Percentiles rank a stretch among this genome's conserved stretches.
Conservation (phyloP, 2,888 invertebrate genomes). For the Scaptomyza caliginosa region DNA sequence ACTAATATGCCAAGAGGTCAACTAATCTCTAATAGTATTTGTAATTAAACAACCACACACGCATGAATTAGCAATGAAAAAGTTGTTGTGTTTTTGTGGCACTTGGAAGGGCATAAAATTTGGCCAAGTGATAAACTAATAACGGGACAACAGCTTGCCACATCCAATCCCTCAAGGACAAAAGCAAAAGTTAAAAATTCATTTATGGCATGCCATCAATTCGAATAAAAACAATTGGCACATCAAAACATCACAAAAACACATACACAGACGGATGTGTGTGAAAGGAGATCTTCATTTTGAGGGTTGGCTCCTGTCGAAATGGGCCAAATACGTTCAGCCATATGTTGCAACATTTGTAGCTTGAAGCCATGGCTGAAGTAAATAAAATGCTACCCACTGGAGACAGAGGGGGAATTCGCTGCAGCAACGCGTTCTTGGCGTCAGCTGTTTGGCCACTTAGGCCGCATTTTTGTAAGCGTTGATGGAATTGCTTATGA, state of each 20-base stretch:
- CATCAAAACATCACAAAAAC: constrained; percentile 68
- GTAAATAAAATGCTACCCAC: constrained; percentile 60
- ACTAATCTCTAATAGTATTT: constrained; percentile 38
- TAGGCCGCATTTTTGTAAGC: constrained; percentile 77
- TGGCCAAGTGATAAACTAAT: constrained; percentile 66
- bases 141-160: constrained; percentile 37
- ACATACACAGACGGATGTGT: no score
- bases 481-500: constrained; percentile 84
- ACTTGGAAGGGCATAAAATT: constrained; percentile 61
- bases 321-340: constrained; percentile 34
- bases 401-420: background rate
- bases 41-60: constrained; percentile 21
- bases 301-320: constrained; percentile 39
- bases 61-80: constrained; percentile 37
- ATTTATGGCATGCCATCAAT: constrained; percentile 79
- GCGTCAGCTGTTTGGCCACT: constrained; percentile 84
- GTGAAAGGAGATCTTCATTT: constrained; percentile 62
- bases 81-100: constrained; percentile 31
- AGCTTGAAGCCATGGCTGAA: constrained; percentile 59
- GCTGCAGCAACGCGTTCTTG: constrained; percentile 33
- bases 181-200: constrained; percentile 70
- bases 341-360: constrained; percentile 63
- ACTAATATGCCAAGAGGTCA: constrained; percentile 27
- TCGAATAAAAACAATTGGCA: constrained; percentile 81
- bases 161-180: constrained; percentile 58